Percentiles rank a stretch among this genome's conserved stretches.
phyloP scores from a whole-genome alignment of 2,113 vertebrate species.

The Myrmecobius fasciatus region DNA sequence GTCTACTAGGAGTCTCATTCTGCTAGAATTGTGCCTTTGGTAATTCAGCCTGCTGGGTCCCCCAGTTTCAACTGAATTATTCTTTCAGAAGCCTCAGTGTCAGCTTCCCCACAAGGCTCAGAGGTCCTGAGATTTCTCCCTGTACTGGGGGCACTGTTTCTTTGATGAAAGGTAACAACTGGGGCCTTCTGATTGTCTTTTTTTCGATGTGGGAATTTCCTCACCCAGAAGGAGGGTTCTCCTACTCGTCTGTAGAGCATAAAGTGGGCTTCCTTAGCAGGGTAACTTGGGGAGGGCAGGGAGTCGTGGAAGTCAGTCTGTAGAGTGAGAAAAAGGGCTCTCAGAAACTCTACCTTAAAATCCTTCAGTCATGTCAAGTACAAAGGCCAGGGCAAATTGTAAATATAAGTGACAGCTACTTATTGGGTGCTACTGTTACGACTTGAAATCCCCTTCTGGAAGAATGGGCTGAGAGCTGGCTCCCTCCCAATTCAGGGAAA shows the following conservation, averaged over 20 bases:
- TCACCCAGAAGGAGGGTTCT: background rate
- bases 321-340: background rate
- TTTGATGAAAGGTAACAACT: background rate
- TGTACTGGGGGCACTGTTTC: background rate
- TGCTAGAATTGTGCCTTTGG: background rate
- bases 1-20: background rate
- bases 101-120: background rate
- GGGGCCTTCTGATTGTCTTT: background rate
- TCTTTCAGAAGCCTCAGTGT: background rate
- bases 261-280: background rate
- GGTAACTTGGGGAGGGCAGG: background rate
- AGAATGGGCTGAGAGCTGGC: background rate
- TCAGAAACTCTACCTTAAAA: background rate
- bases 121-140: background rate
- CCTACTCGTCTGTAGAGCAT: background rate
- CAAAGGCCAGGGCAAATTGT: slow-evolving; percentile 2
- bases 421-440: background rate
- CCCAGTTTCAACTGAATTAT: background rate
- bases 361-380: background rate
- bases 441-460: slow-evolving; percentile 19
- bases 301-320: background rate
- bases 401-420: slow-evolving; percentile 33
- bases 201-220: background rate
- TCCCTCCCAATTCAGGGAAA: background rate
- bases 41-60: background rate